Base-by-base conservation (phyloP, 2,113 vertebrate species). In the Anoplopoma fimbria region DNA sequence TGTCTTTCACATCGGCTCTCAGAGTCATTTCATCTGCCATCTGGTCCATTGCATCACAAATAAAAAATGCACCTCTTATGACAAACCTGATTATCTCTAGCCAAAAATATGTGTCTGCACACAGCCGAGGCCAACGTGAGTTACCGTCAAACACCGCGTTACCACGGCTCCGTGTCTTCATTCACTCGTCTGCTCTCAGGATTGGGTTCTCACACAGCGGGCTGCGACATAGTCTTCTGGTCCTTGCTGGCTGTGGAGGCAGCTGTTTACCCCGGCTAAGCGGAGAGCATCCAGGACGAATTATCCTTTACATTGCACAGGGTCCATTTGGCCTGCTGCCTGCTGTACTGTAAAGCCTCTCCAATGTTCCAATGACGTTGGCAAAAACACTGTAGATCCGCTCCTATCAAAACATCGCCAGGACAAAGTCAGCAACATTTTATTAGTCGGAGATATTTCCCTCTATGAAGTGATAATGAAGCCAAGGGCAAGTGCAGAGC, bases 321-420 rank as follows among this genome's bases (percentile, higher is more conserved):
- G 70, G 76, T 93, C 93, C 89, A 93, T 94, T 93, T 94, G 93
- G 93, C 93, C 75, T 58, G 79, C 57, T 91, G 93, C 93, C 93
- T 68, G 6, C 91, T 87, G 55, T 47, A 82, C 88, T 83, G 70
- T 55, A 61, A n/a, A 91, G 78, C 80, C 88, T 86, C 82, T 86
- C 71, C 80, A 83, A 86, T 83, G 91, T 93, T 91, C 90, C 90
- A 91, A 23, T 93, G 90, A 93, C 86, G 92, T 88, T 85, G 85
- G 92, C 91, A 93, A 77, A 90, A 77, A 75, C 14, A 71, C 49
- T 75, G 53, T 15, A 78, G 82, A 88, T 88, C 87, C 67, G 38
- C 86, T 88, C 45, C 74, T 81, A 87, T 90, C 72, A 78, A 83
- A 90, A 78, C 84, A 88, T 86, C 83, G 83, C 58, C 15, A n/a